These are phyloP conservation scores for Sarcophaga peregrina DNA, from an alignment of 1,140 invertebrate species.

Conservation along the genomic window DNA sequence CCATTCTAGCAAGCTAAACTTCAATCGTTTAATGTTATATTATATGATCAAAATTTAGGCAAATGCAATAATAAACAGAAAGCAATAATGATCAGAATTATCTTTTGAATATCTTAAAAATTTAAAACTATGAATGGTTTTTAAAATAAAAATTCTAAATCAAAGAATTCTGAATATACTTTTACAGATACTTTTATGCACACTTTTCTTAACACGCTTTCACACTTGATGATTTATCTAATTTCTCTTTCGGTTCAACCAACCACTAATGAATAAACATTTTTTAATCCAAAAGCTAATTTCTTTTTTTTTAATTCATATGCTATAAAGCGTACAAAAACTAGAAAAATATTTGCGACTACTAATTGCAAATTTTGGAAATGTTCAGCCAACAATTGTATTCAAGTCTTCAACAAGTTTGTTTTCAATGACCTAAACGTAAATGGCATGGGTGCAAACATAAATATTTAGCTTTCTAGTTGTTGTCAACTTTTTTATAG, in stretches of 20 bases:
- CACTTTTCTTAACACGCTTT: background rate
- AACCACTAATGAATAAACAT: background rate
- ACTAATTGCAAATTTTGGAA: conserved; percentile 2
- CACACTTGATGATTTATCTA: conserved; percentile 3
- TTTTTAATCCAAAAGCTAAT: background rate
- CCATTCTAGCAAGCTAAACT: too few relatives aligned
- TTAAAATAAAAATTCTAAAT: background rate
- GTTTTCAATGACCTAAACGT: background rate
- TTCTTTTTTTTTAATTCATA: background rate
- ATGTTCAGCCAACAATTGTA: background rate
- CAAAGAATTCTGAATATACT: too few relatives aligned
- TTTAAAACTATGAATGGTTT: background rate
- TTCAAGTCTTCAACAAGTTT: background rate
- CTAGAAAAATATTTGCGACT: background rate
- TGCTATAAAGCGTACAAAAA: background rate
- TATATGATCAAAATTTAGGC: too few relatives aligned
- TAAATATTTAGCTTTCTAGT: too few relatives aligned
- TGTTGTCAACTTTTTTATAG: too few relatives aligned
- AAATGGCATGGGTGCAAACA: too few relatives aligned
- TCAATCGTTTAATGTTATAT: too few relatives aligned
- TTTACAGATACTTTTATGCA: too few relatives aligned
- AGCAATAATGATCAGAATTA: too few relatives aligned
- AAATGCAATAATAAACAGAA: too few relatives aligned
- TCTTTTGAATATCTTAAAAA: too few relatives aligned
- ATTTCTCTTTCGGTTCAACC: background rate